phyloP scores from a whole-genome alignment of 2,797 vertebrate genomes.

The Hemitrygon akajei region DNA sequence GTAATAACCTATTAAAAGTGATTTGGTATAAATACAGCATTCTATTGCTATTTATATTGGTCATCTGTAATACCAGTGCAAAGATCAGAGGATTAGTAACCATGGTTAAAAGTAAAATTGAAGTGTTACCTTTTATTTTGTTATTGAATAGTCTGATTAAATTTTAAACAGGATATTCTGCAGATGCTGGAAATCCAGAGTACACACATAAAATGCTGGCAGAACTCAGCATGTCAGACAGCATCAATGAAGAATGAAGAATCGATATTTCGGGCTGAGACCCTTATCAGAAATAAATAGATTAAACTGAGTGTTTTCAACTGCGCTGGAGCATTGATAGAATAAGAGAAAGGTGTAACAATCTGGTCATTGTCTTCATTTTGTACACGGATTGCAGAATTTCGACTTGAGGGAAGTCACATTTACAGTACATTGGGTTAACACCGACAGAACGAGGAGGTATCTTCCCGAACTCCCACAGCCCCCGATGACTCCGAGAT shows the following conservation, averaged over 20 bases:
- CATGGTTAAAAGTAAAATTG: not conserved
- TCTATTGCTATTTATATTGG: not conserved
- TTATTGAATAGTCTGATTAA: not conserved
- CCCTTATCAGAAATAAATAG: no score
- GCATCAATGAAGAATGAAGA: no score
- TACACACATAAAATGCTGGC: no score
- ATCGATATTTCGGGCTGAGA: no score
- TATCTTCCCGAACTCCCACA: no score
- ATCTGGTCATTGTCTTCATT: not conserved
- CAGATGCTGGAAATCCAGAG: no score
- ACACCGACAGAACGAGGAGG: no score
- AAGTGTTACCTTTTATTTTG: not conserved
- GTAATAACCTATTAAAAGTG: not conserved
- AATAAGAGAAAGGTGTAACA: not conserved
- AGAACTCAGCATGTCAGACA: no score
- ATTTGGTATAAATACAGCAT: not conserved
- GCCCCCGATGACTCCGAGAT: no score
- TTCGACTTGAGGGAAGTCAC: not conserved
- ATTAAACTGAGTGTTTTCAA: not conserved
- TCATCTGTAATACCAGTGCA: not conserved
- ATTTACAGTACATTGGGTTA: no score
- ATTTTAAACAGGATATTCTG: not conserved
- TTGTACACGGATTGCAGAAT: not conserved
- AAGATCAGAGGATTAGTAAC: not conserved
- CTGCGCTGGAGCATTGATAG: not conserved